Conservation (phyloP, 2,888 invertebrate genomes). For the Lasioglossum calceatum region DNA sequence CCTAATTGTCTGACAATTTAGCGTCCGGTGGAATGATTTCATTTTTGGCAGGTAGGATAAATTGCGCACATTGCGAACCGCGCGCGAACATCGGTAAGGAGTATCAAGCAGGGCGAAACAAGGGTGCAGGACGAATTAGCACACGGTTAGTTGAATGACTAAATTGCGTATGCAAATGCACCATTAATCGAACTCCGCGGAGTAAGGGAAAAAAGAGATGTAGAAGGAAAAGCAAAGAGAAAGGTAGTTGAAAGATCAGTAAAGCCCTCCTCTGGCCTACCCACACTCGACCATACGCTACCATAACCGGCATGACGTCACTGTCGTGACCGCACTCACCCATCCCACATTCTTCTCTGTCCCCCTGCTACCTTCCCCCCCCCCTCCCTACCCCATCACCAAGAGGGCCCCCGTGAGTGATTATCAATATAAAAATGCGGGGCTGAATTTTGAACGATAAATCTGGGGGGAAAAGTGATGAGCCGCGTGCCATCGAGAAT, state of each 20-base stretch:
- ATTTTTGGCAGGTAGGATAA: neutral
- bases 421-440: conserved; percentile 80
- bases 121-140: conserved; percentile 41
- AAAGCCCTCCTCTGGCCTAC: conserved; percentile 72
- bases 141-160: conserved; percentile 51
- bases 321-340: conserved; percentile 78
- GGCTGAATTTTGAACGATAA: conserved; percentile 79
- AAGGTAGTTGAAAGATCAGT: conserved; percentile 63
- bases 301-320: conserved; percentile 79
- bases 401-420: conserved; percentile 60
- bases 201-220: conserved; percentile 18
- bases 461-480: conserved; percentile 77
- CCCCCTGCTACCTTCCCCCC: conserved; percentile 47
- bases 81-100: neutral
- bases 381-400: conserved; percentile 36
- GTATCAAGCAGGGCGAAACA: neutral
- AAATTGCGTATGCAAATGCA: conserved; percentile 56
- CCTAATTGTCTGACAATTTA: conserved; percentile 26
- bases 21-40: neutral
- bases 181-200: conserved; percentile 50
- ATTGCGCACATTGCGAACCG: neutral
- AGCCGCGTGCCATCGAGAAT: conserved; percentile 75
- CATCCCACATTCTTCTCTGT: conserved; percentile 78
- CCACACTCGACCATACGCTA: conserved; percentile 76
- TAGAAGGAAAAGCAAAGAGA: conserved; percentile 47